Conservation (phyloP, 2,888 invertebrate species). For the Dryadula phaetusa region DNA sequence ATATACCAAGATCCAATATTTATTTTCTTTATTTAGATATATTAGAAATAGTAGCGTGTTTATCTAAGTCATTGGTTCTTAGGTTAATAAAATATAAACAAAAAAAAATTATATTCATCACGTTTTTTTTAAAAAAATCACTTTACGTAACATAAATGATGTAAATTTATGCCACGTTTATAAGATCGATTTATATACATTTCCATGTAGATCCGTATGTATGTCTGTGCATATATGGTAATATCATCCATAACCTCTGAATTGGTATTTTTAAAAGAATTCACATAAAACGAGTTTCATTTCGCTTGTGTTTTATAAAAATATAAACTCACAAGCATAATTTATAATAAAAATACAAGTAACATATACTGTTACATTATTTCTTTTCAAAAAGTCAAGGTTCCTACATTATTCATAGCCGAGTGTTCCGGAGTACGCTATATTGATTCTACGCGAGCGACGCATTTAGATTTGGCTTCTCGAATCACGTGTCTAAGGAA, state of each 20-base stretch:
- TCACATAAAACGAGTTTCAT: not conserved
- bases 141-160: too few species aligned
- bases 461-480: conserved; percentile 25
- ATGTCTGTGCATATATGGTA: too few species aligned
- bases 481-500: conserved; percentile 16
- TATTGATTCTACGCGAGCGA: conserved; percentile 31
- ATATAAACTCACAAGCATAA: not conserved
- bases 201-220: too few species aligned
- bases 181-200: not conserved
- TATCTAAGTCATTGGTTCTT: too few species aligned
- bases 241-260: not conserved
- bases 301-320: not conserved
- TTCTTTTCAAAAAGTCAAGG: conserved; percentile 2
- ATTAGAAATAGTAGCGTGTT: too few species aligned
- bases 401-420: conserved; percentile 30
- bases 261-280: not conserved
- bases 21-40: too few species aligned
- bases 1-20: too few species aligned
- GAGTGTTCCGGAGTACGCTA: conserved; percentile 25
- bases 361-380: not conserved
- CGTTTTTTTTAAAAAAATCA: too few species aligned
- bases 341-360: not conserved
- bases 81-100: too few species aligned
- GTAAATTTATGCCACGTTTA: not conserved
- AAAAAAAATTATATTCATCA: too few species aligned